Evolutionary conservation across 1,140 invertebrate species (phyloP).

Genomic region (Listronotus bonariensis): DNA sequence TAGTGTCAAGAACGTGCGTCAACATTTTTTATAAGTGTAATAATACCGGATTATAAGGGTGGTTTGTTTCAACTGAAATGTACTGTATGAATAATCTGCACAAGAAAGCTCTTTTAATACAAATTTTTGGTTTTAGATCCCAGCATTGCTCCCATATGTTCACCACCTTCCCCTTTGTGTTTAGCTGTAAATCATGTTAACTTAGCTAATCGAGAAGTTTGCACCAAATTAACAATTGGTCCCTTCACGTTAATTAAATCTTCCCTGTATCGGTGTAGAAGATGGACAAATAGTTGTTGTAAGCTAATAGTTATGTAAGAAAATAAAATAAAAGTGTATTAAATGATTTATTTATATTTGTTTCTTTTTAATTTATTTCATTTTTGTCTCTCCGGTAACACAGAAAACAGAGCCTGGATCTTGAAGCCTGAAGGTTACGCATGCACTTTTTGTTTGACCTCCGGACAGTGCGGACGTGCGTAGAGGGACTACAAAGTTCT

Average conservation of each 20-base stretch:
- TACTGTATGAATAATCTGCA: no score
- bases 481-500: no score
- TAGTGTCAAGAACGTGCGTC: no score
- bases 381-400: no score
- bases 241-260: conserved; percentile 36
- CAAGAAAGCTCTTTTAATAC: no score
- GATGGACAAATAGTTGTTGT: conserved; percentile 27
- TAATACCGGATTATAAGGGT: no score
- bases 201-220: conserved; percentile 31
- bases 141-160: conserved; percentile 35
- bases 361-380: background rate
- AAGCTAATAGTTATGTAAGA: conserved; percentile 23
- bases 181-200: conserved; percentile 37
- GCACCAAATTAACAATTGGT: conserved; percentile 34
- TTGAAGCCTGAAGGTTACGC: no score
- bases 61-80: no score
- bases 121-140: conserved; percentile 41
- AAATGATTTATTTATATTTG: background rate
- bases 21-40: no score
- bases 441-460: no score
- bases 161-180: conserved; percentile 29
- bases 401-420: no score
- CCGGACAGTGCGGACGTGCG: no score
- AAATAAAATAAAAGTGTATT: conserved; percentile 14
- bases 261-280: conserved; percentile 34